Conservation (phyloP, 2,888 invertebrate species). For the Diplolepis rosae region DNA sequence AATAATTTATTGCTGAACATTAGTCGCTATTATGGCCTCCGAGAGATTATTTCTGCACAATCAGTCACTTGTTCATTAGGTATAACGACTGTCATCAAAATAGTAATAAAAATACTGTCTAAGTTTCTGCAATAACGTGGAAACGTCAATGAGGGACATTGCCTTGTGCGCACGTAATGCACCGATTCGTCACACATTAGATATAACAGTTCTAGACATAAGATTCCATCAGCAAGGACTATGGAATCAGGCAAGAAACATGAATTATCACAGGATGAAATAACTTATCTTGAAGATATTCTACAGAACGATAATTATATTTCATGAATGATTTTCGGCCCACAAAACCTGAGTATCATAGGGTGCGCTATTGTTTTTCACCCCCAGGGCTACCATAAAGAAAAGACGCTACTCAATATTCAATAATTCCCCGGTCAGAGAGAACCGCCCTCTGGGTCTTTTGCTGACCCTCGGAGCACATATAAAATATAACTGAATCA, state of each 20-base stretch:
- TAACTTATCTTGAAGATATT: not conserved
- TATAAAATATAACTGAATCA: constrained; percentile 68
- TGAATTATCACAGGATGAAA: not conserved
- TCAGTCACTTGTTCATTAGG: not conserved
- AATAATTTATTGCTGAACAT: not conserved
- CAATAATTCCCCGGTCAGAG: constrained; percentile 34
- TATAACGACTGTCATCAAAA: not conserved
- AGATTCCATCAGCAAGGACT: not conserved
- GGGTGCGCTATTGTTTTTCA: not conserved
- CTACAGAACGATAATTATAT: not conserved
- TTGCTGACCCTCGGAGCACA: constrained; percentile 31
- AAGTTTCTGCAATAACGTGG: not conserved
- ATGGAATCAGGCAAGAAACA: not conserved
- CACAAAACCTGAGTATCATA: not conserved
- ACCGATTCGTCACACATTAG: not conserved
- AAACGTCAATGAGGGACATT: not conserved
- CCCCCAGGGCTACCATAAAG: constrained; percentile 41
- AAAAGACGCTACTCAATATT: constrained; percentile 51
- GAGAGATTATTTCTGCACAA: not conserved
- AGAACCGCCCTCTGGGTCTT: not conserved
- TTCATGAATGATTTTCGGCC: not conserved
- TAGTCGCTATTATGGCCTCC: not conserved
- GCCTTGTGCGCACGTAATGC: not conserved
- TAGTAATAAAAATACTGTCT: not conserved
- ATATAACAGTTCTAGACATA: not conserved